These are phyloP conservation scores for Garrulus glandarius DNA, from an alignment of 2,797 vertebrate genomes.

Conservation along the genomic window DNA sequence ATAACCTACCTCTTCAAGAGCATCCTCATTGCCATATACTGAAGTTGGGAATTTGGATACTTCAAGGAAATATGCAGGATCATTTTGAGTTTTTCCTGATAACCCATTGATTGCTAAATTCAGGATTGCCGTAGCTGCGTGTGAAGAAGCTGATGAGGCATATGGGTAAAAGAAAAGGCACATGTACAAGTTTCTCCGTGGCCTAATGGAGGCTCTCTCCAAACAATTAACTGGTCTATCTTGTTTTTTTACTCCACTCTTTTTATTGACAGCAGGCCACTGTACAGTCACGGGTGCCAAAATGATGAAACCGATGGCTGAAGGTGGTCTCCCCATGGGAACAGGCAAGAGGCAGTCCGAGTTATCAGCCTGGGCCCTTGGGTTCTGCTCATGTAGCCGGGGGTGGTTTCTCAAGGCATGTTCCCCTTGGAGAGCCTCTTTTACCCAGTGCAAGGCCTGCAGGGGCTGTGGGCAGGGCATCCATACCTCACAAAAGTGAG, in stretches of 20 bases:
- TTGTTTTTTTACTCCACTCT: neutral
- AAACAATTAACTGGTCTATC: neutral
- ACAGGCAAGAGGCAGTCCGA: neutral
- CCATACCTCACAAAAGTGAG: neutral
- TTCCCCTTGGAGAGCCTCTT: neutral
- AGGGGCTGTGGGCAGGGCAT: neutral
- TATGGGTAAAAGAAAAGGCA: neutral
- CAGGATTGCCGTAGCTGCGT: fast-evolving
- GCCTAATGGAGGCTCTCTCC: neutral
- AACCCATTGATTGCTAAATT: neutral
- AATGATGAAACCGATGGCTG: neutral
- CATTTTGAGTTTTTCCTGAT: neutral
- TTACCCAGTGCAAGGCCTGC: neutral
- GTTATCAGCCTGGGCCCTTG: neutral
- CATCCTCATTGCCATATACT: neutral
- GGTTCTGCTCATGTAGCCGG: fast-evolving
- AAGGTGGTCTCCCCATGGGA: neutral
- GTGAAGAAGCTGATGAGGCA: neutral
- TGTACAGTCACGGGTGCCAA: neutral
- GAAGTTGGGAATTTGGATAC: neutral
- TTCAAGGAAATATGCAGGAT: neutral
- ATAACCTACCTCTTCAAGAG: neutral
- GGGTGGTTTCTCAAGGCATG: neutral
- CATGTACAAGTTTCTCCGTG: fast-evolving
- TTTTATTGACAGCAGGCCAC: neutral